Base-by-base conservation (phyloP, 2,797 vertebrate genomes). In the Threskiornis aethiopicus region DNA sequence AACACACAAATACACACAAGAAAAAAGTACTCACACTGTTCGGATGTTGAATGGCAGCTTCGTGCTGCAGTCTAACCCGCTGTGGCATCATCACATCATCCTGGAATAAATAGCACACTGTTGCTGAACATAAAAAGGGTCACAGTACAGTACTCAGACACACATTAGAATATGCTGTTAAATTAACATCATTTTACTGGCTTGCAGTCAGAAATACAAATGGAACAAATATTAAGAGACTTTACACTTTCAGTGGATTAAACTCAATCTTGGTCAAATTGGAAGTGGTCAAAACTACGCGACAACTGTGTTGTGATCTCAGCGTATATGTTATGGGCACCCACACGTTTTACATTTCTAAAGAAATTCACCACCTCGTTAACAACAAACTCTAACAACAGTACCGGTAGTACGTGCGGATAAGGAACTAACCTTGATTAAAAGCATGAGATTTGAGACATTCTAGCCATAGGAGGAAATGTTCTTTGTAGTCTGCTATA, bases 1-100 rank as follows among this genome's bases (percentile, higher is more conserved):
- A 95, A 92, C 65, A 76, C 90, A 89, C n/a, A 87, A 94, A 96
- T n/a, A 39, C 62, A 26, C 52, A 84, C 66, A 97, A 92, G 81
- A 13, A 93, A 87, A 42, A 79, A 77, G 84, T 90, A 98, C 99
- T 99, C 97, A 99, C 99, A 66, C 98, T 98, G 37, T 97, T 96
- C 26, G 98, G 99, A 89, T 98, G 98, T 61, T 93, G 97, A 72
- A 98, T 35, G 54, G 98, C 98, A 6, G 98, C 98, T 76, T 99
- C 95, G 18, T 98, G 97, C 89, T 99, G 99, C 73, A 99, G 97
- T 54, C 99, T 97, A 80, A 99, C 98, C 96, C 99, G 98, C 97
- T 99, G 98, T 10, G 99, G 99, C 98, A 99, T 98, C 99, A 99
- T 99, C 84, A 99, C 97, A 55, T 99, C 99, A 93, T 99, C 99